Base-by-base conservation (phyloP, 2,888 invertebrate species). In the Drosophila kanekoi region DNA sequence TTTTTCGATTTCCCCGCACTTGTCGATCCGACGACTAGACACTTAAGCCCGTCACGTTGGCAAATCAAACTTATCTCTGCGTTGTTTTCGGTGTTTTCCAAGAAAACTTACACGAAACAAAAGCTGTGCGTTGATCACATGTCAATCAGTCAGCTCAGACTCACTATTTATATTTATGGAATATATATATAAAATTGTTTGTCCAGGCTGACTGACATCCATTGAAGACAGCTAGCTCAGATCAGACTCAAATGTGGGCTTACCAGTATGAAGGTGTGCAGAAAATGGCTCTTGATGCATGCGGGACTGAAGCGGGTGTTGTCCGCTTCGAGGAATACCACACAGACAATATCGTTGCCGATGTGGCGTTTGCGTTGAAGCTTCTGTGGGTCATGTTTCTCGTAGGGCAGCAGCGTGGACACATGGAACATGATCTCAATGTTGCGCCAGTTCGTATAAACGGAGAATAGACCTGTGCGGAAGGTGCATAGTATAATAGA, bases 371-470 rank as follows among this genome's bases (percentile, higher is more conserved):
- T 98, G 89, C 98, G 94, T 93, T 98, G 98, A 62, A 98, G 93
- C 94, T 98, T 98, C 92, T 98, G 98, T 9, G 97, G 95, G 93
- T 98, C 98, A 92, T 98, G 97, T 81, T 96, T 95, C 93, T 98
- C 98, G 91, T 98, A 97, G 18, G 98, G 98, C 90, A 98, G 93
- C 79, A 96, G 93, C 0, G 98, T 98, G 56, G 97, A 97, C 14
- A 98, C 98, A 93, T 98, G 98, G 93, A 98, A 98, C 98, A 98
- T 98, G 78, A 98, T 98, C 93, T 98, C 98, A 86, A 98, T 98
- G 84, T 96, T 96, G 72, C 98, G 94, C 98, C 98, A 98, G 93
- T 97, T 96, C 14, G 98, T 98, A 93, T 98, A 98, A 44, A 98
- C 96, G 16, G 98, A 98, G 93, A 97, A 97, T 41, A 97, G 94